Conservation (phyloP, 1,140 invertebrate species). For the Lucilia sericata region DNA sequence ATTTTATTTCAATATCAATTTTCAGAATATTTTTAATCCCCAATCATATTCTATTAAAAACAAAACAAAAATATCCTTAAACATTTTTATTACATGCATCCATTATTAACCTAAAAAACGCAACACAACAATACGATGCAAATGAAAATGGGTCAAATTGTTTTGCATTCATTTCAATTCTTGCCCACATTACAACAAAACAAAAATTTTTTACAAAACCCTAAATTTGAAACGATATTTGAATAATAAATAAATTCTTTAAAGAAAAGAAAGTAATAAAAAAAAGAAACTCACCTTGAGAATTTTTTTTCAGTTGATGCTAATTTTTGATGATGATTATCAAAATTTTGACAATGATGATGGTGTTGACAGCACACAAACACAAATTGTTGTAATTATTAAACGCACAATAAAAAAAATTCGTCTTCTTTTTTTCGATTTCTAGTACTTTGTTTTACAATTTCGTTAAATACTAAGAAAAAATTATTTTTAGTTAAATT, state of each 20-base stretch:
- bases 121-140: no score
- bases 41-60: no score
- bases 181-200: not conserved
- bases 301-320: conserved; percentile 10
- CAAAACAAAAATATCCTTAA: no score
- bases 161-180: not conserved
- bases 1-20: no score
- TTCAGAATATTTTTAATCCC: no score
- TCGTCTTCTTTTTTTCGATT: not conserved
- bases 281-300: not conserved
- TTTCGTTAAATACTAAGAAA: not conserved
- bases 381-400: not conserved
- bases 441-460: not conserved
- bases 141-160: not conserved
- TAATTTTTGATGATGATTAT: conserved; percentile 18
- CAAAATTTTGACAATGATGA: not conserved
- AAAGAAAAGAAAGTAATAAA: not conserved
- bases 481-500: not conserved
- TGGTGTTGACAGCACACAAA: not conserved
- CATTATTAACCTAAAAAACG: no score
- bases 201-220: not conserved
- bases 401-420: not conserved
- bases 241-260: not conserved
- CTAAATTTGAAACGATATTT: not conserved
- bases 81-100: no score